These are phyloP conservation scores for Erythrocercus mccallii DNA, from an alignment of 2,113 vertebrate species.

Conservation along the genomic window DNA sequence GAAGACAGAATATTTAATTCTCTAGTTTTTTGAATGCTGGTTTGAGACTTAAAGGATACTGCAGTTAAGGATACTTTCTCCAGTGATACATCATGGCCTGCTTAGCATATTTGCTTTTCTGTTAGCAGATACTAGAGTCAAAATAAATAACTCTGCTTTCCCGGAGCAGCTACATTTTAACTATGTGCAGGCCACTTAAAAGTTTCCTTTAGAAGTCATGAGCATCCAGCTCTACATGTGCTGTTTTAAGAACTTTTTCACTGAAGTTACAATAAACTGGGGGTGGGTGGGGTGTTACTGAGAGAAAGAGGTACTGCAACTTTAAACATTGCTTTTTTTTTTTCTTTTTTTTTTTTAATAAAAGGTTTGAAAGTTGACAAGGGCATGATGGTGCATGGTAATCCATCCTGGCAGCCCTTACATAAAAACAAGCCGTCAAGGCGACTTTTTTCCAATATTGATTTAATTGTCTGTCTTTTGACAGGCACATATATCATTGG, in stretches of 20 bases:
- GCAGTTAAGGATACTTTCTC: slow-evolving; percentile 8
- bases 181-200: slow-evolving; percentile 19
- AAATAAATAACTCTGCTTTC: slow-evolving; percentile 41
- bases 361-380: slow-evolving; percentile 84
- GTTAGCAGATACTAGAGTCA: background rate
- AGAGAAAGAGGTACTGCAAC: slow-evolving; percentile 72
- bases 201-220: slow-evolving; percentile 24
- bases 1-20: slow-evolving; percentile 78
- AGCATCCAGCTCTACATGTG: background rate
- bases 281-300: background rate
- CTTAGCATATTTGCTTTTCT: slow-evolving; percentile 30
- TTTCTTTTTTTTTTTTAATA: slow-evolving; percentile 70
- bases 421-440: slow-evolving; percentile 95
- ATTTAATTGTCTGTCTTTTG: slow-evolving; percentile 98
- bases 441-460: slow-evolving; percentile 95
- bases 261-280: background rate
- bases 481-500: slow-evolving; percentile 97
- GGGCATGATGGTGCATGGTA: slow-evolving; percentile 85
- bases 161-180: background rate
- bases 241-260: slow-evolving; percentile 54
- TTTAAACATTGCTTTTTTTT: slow-evolving; percentile 65
- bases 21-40: slow-evolving; percentile 75
- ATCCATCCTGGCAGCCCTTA: slow-evolving; percentile 87
- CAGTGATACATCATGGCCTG: background rate
- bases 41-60: slow-evolving; percentile 58